Percentiles rank a stretch among this genome's conserved stretches.
These are phyloP conservation scores for Pelobates fuscus DNA, from an alignment of 2,113 vertebrate species.

Conservation along the genomic window DNA sequence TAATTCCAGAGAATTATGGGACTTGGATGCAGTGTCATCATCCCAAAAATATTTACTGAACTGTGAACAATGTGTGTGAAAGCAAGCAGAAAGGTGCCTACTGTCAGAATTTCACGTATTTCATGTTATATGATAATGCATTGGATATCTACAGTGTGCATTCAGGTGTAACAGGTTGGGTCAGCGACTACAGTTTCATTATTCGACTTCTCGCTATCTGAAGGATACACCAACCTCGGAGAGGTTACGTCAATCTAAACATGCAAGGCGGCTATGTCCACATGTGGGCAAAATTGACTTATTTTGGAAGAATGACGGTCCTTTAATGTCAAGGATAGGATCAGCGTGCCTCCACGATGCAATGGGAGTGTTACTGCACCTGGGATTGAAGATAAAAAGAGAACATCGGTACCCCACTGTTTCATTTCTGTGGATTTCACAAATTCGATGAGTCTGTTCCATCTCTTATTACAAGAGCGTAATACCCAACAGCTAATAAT, in stretches of 20 bases:
- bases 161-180: not conserved
- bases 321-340: slow-evolving; percentile 40
- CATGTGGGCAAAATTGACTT: slow-evolving; percentile 11
- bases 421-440: slow-evolving; percentile 17
- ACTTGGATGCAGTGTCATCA: not conserved
- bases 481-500: slow-evolving; percentile 41
- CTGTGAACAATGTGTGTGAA: slow-evolving; percentile 9
- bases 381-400: slow-evolving; percentile 41
- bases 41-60: slow-evolving; percentile 15
- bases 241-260: slow-evolving; percentile 5
- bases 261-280: slow-evolving; percentile 6
- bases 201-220: slow-evolving; percentile 12
- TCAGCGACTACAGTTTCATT: slow-evolving; percentile 19
- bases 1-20: not conserved
- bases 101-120: not conserved
- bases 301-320: slow-evolving; percentile 2
- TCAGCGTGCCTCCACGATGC: not conserved
- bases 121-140: not conserved
- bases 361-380: slow-evolving; percentile 22
- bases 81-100: not conserved
- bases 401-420: slow-evolving; percentile 22
- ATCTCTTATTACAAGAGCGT: slow-evolving; percentile 13
- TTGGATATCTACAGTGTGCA: slow-evolving; percentile 11
- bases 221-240: slow-evolving; percentile 1
- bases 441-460: slow-evolving; percentile 49